Conservation (phyloP, 1,140 invertebrate species). For the Drosophila quadrilineata region DNA sequence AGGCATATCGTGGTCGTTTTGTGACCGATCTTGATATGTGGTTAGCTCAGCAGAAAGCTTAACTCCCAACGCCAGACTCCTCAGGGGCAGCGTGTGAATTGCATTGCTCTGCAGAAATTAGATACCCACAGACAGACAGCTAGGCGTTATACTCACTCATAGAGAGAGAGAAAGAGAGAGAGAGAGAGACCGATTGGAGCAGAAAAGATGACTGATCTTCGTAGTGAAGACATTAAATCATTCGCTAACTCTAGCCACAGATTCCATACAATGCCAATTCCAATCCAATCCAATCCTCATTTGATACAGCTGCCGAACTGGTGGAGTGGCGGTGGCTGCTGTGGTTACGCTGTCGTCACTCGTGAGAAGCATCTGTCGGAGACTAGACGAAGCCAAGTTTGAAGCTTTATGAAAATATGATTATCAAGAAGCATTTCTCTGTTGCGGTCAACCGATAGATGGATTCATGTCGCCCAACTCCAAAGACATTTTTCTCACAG, state of each 20-base stretch:
- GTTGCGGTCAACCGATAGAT: constrained; percentile 29
- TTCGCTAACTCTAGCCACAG: constrained; percentile 21
- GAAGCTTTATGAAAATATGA: constrained; percentile 53
- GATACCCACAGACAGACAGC: constrained; percentile 37
- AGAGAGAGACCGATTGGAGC: neutral
- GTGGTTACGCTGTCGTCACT: constrained; percentile 61
- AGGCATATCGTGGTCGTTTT: neutral
- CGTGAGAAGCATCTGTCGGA: constrained; percentile 49
- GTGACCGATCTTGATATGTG: constrained; percentile 29
- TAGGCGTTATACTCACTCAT: constrained; percentile 30
- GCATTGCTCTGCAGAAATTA: constrained; percentile 48
- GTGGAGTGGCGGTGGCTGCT: constrained; percentile 36
- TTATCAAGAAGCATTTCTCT: constrained; percentile 53
- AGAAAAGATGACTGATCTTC: constrained; percentile 62
- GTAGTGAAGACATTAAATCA: constrained; percentile 69
- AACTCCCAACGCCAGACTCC: constrained; percentile 4
- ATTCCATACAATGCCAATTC: constrained; percentile 9
- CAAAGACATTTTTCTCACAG: constrained; percentile 46
- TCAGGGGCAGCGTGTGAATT: constrained; percentile 41
- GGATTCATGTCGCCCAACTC: constrained; percentile 5
- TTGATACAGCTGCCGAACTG: constrained; percentile 14
- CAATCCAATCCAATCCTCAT: constrained; percentile 23
- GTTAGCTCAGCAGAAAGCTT: constrained; percentile 37
- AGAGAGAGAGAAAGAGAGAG: too few relatives aligned
- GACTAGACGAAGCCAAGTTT: constrained; percentile 14